Conservation (phyloP, 2,113 vertebrate species). For the Melanotaenia duboulayi region DNA sequence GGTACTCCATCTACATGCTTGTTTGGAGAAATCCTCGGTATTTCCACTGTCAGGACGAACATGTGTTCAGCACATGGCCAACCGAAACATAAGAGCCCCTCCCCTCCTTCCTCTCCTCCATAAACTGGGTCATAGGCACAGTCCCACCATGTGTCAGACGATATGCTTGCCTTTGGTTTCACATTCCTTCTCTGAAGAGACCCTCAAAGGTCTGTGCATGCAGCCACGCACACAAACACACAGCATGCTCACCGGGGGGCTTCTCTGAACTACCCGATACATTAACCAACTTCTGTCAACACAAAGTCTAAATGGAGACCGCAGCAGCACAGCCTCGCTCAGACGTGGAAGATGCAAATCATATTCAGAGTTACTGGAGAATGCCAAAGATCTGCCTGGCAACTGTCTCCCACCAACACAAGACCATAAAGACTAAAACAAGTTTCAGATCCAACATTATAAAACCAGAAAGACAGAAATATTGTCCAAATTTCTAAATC, state of each 20-base stretch:
- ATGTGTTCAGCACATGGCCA: slow-evolving; percentile 80
- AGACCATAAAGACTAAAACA: neutral
- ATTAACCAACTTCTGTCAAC: slow-evolving; percentile 63
- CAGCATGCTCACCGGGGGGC: slow-evolving; percentile 24
- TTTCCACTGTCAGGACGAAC: slow-evolving; percentile 73
- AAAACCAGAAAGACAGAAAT: neutral
- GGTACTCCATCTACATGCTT: slow-evolving; percentile 58
- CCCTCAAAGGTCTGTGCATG: slow-evolving; percentile 39
- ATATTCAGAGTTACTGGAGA: slow-evolving; percentile 44
- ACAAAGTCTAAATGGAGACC: slow-evolving; percentile 53
- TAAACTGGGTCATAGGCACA: slow-evolving; percentile 78
- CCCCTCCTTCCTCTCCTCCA: slow-evolving; percentile 32
- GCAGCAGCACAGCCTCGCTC: slow-evolving; percentile 22
- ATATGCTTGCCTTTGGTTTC: slow-evolving; percentile 69
- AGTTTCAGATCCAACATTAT: neutral
- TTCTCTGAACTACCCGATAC: slow-evolving; percentile 50
- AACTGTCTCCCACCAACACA: slow-evolving; percentile 21
- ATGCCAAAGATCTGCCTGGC: slow-evolving; percentile 10
- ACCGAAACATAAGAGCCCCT: slow-evolving; percentile 49
- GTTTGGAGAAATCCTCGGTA: slow-evolving; percentile 73
- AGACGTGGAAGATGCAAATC: slow-evolving; percentile 12
- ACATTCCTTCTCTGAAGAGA: slow-evolving; percentile 69
- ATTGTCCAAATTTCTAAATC: too few species aligned
- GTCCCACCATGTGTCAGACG: slow-evolving; percentile 74
- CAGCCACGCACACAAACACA: slow-evolving; percentile 21